phyloP scores from a whole-genome alignment of 2,113 vertebrate genomes.

The Eulemur macaco region DNA sequence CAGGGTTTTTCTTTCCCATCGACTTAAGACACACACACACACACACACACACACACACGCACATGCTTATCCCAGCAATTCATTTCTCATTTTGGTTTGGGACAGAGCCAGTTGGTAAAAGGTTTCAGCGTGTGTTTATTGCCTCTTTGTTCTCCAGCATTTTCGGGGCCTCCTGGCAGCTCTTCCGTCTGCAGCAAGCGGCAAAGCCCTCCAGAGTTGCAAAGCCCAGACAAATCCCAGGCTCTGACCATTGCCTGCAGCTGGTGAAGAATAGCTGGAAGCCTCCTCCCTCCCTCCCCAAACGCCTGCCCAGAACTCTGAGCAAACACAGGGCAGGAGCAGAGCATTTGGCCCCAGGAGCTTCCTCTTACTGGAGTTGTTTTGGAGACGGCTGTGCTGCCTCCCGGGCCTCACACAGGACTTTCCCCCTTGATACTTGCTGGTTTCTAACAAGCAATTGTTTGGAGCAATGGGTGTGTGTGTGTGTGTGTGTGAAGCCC shows the following conservation, averaged over 20 bases:
- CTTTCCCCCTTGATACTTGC: not conserved
- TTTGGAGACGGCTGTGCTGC: not conserved
- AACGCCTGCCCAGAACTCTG: conserved; percentile 21
- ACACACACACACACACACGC: not conserved
- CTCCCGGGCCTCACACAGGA: not conserved
- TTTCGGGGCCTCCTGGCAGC: conserved; percentile 57
- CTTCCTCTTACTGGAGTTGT: not conserved
- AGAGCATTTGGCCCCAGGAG: not conserved
- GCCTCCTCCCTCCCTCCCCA: not conserved
- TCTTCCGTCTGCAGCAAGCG: conserved; percentile 34
- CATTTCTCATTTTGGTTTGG: conserved; percentile 73
- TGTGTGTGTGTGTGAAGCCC: not conserved
- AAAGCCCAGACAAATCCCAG: conserved; percentile 34
- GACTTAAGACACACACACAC: not conserved
- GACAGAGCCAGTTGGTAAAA: conserved; percentile 65
- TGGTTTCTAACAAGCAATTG: not conserved
- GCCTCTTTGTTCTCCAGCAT: conserved; percentile 67
- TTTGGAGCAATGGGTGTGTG: not conserved
- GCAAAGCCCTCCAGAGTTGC: not conserved
- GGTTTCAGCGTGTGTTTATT: conserved; percentile 62
- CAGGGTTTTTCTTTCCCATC: conserved; percentile 38
- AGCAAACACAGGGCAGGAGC: not conserved
- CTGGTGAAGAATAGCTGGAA: not conserved
- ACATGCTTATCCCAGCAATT: conserved; percentile 1
- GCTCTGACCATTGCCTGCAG: conserved; percentile 4